Base-by-base conservation (phyloP, 2,888 invertebrate genomes). In the Argyresthia albistria region DNA sequence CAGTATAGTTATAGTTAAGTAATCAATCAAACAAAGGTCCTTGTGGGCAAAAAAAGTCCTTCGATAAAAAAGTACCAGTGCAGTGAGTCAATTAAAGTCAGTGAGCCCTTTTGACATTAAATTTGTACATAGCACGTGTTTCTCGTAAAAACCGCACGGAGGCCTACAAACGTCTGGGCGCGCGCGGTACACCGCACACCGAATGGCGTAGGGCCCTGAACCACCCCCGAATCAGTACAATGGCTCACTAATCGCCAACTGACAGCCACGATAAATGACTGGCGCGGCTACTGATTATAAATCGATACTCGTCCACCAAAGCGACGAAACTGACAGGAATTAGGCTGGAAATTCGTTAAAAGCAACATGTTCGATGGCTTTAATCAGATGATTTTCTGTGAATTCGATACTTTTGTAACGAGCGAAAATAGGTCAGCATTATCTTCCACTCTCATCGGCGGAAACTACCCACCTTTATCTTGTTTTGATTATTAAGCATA, bases 161-260 rank as follows among this genome's bases (percentile, higher is more conserved):
- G 14, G 25, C 15, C 36, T 46, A 52, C 56, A 51, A 57, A 14
- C 14, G 15, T 14, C 6, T 12, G 48, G 36, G 9, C 37, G 14
- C 14, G 14, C 9, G 36, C 10, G 37, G 48, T n/a, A n/a, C n/a
- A n/a, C n/a, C n/a, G n/a, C n/a, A n/a, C n/a, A 15, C 36, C 46
- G 35, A 46, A n/a, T n/a, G 39, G 10, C 39, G 25, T 4, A 25
- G 25, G 10, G 39, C 39, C 39, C 39, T 8, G 39, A 9, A n/a
- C 39, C 10, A 9, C 47, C 35, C 46, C 53, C 56, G 54, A 58
- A 56, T 58, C 57, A 56, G 56, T 57, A 63, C 62, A 60, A 63
- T 60, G 54, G 59, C 53, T 54, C 56, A 57, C 64, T 65, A 67
- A 65, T 63, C 64, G 64, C 57, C 60, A 57, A 57, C 55, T 60